These are phyloP conservation scores for Lethocerus indicus DNA, from an alignment of 1,140 invertebrate genomes.

Conservation along the genomic window DNA sequence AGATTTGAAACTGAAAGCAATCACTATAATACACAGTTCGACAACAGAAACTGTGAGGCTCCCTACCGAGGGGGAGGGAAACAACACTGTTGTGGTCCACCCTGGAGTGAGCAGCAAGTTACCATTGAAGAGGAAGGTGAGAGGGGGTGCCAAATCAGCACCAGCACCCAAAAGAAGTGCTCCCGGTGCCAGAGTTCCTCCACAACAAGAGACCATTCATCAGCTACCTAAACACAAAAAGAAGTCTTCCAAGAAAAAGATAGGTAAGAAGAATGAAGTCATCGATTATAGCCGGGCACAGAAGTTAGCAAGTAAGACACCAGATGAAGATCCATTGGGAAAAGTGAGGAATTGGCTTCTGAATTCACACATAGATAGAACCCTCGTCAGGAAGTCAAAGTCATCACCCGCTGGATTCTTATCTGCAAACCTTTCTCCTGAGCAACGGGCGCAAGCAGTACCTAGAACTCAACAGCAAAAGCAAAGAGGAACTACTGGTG, in stretches of 20 bases:
- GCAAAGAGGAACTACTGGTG: too few species aligned
- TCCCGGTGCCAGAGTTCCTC: too few species aligned
- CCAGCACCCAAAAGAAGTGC: conserved; percentile 8
- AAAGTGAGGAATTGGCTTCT: conserved; percentile 73
- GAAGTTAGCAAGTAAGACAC: conserved; percentile 20
- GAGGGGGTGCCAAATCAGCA: conserved; percentile 25
- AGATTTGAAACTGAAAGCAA: conserved; percentile 58
- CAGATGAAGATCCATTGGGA: conserved; percentile 49
- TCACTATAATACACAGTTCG: conserved; percentile 71
- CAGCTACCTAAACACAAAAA: conserved; percentile 10
- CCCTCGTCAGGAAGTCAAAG: conserved; percentile 41
- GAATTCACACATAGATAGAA: conserved; percentile 35
- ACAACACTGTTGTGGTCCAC: conserved; percentile 41
- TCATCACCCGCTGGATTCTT: conserved; percentile 44
- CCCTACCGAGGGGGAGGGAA: conserved; percentile 47
- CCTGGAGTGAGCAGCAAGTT: conserved; percentile 53
- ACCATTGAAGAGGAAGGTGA: conserved; percentile 54
- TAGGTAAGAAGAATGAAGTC: conserved; percentile 27
- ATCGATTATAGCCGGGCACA: conserved; percentile 52
- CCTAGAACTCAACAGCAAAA: not conserved
- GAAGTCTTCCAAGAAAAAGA: conserved; percentile 16
- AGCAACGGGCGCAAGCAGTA: not conserved
- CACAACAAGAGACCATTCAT: not conserved
- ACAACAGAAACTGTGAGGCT: conserved; percentile 67
- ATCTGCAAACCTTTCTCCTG: too few species aligned